Base-by-base conservation (phyloP, 2,888 invertebrate genomes). In the Neuroscelio doddi region DNA sequence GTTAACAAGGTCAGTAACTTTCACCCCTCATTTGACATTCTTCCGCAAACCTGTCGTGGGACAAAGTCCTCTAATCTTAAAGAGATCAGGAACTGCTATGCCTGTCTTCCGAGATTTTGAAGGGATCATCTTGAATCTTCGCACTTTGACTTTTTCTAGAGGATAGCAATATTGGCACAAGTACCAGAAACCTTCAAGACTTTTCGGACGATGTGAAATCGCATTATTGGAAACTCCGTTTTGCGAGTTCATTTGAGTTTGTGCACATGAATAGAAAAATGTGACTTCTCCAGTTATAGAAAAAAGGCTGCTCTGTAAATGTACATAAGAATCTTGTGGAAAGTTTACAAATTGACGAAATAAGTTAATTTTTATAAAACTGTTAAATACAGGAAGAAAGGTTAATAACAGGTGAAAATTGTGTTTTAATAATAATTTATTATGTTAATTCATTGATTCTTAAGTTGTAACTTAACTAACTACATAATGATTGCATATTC, bases 401-500 rank as follows among this genome's bases (percentile, higher is more conserved):
- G 21, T 3, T 5, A 21, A 5, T 21, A 21, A 21, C 21, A 2
- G 5, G 21, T 3, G 21, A 21, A 21, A 21, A 5, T 21, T 5
- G 17, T 32, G 16, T 56, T 65, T 70, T 73, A 70, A 72, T 71
- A 73, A 80, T 80, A 80, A 81, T 75, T 80, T 80, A 78, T 75
- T 77, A 77, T 72, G 74, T 74, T 76, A 77, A 74, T 80, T 76
- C 73, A 12, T 2, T 14, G 12, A 75, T 76, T 65, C 70, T 79
- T 77, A 79, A 78, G 72, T 78, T 70, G 70, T 78, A 74, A 71
- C 70, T 78, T 71, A 74, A 74, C 77, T 79, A 78, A 70, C 73
- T 75, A 77, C 66, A 70, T 69, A 57, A 38, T 47, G 41, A 56
- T 49, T 34, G 27, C 42, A 42, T 53, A 50, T 45, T 27, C 36